Evolutionary conservation across 2,888 invertebrate genomes (phyloP).

Genomic region (Eudemis profundana): DNA sequence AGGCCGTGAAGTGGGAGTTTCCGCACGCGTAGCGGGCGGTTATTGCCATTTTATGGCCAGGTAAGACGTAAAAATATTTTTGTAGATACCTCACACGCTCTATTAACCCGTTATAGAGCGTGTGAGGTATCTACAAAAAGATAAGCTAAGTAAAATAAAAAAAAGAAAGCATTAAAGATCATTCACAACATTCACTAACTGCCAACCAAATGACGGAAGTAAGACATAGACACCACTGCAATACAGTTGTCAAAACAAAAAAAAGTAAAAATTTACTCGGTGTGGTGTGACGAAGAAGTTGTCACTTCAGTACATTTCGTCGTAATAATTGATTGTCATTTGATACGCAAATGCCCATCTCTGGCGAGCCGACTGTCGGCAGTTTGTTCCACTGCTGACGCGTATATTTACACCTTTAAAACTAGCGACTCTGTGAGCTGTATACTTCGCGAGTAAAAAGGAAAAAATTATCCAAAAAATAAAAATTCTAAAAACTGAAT

Average conservation of each 20-base stretch:
- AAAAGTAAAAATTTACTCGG: slow-evolving; percentile 50
- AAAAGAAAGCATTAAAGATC: not conserved
- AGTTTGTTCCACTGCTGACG: slow-evolving; percentile 9
- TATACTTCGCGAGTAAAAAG: too few species aligned
- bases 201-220: slow-evolving; percentile 34
- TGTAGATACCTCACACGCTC: too few species aligned
- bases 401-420: not conserved
- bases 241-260: slow-evolving; percentile 29
- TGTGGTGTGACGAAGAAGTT: slow-evolving; percentile 56
- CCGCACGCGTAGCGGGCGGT: too few species aligned
- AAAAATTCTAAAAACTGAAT: too few species aligned
- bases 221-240: slow-evolving; percentile 34
- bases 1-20: too few species aligned
- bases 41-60: too few species aligned
- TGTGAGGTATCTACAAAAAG: not conserved
- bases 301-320: slow-evolving; percentile 54
- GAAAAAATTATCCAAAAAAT: too few species aligned
- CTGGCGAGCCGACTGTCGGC: slow-evolving; percentile 40
- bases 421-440: not conserved
- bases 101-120: too few species aligned
- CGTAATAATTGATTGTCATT: slow-evolving; percentile 70
- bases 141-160: not conserved
- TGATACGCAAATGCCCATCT: slow-evolving; percentile 62
- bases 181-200: slow-evolving; percentile 19
- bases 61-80: too few species aligned